Percentiles rank a stretch among this genome's conserved stretches.
phyloP scores from a whole-genome alignment of 2,888 invertebrate genomes.

The Thecocarcelia acutangulata region DNA sequence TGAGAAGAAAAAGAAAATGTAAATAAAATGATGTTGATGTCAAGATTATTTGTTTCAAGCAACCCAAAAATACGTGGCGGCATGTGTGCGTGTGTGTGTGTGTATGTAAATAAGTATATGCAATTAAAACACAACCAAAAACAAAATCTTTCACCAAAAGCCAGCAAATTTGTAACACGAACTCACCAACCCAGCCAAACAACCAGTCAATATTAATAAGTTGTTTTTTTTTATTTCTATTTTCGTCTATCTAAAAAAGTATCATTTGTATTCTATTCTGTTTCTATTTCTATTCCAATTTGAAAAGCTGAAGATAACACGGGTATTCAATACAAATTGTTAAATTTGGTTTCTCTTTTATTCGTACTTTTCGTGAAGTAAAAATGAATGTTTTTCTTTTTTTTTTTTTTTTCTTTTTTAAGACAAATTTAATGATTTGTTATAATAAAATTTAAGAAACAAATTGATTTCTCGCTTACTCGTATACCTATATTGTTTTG shows the following conservation, averaged over 20 bases:
- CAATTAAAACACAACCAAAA: conserved; percentile 15
- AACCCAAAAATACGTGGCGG: conserved; percentile 53
- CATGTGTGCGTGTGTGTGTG: neutral
- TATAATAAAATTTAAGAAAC: too few species aligned
- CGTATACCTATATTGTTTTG: too few species aligned
- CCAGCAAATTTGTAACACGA: conserved; percentile 39
- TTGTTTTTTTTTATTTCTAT: conserved; percentile 32
- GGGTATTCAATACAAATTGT: conserved; percentile 2
- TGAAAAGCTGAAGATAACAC: conserved; percentile 8
- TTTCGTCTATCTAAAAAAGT: conserved; percentile 46
- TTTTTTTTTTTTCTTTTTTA: too few species aligned
- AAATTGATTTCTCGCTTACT: too few species aligned
- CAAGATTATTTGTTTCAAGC: conserved; percentile 55
- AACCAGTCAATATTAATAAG: conserved; percentile 54
- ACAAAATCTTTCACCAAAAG: conserved; percentile 39
- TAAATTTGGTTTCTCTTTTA: neutral
- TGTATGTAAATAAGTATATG: neutral
- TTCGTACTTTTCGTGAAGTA: neutral
- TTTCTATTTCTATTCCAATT: too few species aligned
- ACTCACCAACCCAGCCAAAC: conserved; percentile 20
- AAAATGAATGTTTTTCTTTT: too few species aligned
- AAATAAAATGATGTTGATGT: conserved; percentile 50
- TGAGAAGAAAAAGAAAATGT: conserved; percentile 11
- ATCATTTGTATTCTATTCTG: conserved; percentile 43
- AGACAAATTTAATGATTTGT: too few species aligned